Evolutionary conservation across 2,888 invertebrate species (phyloP), one percentile per base, ranked within the genome.

Genomic region (Dasysyrphus tricinctus): DNA sequence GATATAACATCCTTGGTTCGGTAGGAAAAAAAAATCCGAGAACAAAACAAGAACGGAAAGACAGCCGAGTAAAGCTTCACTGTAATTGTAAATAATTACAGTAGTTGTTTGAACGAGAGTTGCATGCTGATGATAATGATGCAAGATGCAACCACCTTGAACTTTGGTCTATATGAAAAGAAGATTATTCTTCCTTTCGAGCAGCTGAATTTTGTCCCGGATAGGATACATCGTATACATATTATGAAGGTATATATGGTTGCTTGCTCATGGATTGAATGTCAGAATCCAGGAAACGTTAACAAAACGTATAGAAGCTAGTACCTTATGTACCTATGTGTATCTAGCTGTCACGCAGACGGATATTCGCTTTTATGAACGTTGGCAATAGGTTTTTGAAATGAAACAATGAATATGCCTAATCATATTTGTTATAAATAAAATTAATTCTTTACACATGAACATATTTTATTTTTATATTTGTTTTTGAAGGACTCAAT

Each of bases 121-220:
- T 78, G 85, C 85, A 86, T 86, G 78, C 69, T 78, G 85, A 86
- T 86, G 74, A 78, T 86, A 86, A 86, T 86, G 78, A 81, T 78
- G 85, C 77, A 78, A 9, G 78, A 81, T 78, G 85, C 77, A 78
- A 9, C 74, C 74, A 86, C 85, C 85, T 86, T 86, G 85, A 86
- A 86, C 82, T 81, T 82, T 86, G 49, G 49, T 54, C 51, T 61
- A 74, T 73, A 80, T 76, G 72, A 59, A 12, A 42, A 37, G 51
- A 51, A 63, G 59, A 77, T n/a, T n/a, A n/a, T 70, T 59, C 11
- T 59, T 16, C 34, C 24, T 56, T 29, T 39, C 9, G 8, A 59
- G 65, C 51, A 54, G 39, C 75, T 76, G 57, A 59, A 54, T 59
- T 51, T 54, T 59, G 51, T 34, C 44, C 19, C 72, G 76, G 59